These are phyloP conservation scores for Leptoteleia sp. DNA, from an alignment of 1,140 invertebrate genomes.

Conservation along the genomic window DNA sequence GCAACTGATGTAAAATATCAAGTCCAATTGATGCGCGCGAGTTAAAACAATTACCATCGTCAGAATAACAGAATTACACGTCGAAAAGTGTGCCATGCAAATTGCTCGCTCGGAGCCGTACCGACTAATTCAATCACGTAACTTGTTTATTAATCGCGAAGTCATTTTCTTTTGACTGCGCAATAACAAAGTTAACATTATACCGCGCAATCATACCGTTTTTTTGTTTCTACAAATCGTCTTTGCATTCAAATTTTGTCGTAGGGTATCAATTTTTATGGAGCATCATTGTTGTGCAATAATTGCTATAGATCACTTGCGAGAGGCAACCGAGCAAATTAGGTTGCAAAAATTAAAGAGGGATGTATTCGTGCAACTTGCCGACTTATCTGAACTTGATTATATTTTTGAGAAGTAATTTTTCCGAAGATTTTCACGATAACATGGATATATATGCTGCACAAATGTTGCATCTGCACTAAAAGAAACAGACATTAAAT, in stretches of 20 bases:
- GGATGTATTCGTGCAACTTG: slow-evolving; percentile 1
- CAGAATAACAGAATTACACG: slow-evolving; percentile 52
- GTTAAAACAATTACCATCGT: slow-evolving; percentile 37
- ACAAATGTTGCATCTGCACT: too few relatives aligned
- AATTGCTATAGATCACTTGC: slow-evolving; percentile 8
- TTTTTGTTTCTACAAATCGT: too few relatives aligned
- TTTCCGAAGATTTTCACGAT: too few relatives aligned
- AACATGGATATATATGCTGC: too few relatives aligned
- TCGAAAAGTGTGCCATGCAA: slow-evolving; percentile 46
- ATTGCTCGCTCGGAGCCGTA: slow-evolving; percentile 22
- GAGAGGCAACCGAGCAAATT: slow-evolving; percentile 13
- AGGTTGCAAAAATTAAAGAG: slow-evolving; percentile 36
- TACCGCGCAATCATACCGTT: slow-evolving; percentile 1
- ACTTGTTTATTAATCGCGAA: slow-evolving; percentile 54
- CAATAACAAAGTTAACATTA: slow-evolving; percentile 47
- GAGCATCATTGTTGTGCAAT: slow-evolving; percentile 26
- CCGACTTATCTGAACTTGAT: too few relatives aligned
- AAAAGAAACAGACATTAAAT: too few relatives aligned
- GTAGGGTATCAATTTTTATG: slow-evolving; percentile 1
- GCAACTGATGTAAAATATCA: slow-evolving; percentile 72
- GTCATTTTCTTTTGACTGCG: slow-evolving; percentile 33
- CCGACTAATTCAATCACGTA: slow-evolving; percentile 40
- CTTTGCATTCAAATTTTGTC: too few relatives aligned
- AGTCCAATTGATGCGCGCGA: slow-evolving; percentile 20
- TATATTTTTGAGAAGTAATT: too few relatives aligned